Percentiles rank a stretch among this genome's conserved stretches.
Conservation (phyloP, 1,140 invertebrate species). For the Zophobas morio region DNA sequence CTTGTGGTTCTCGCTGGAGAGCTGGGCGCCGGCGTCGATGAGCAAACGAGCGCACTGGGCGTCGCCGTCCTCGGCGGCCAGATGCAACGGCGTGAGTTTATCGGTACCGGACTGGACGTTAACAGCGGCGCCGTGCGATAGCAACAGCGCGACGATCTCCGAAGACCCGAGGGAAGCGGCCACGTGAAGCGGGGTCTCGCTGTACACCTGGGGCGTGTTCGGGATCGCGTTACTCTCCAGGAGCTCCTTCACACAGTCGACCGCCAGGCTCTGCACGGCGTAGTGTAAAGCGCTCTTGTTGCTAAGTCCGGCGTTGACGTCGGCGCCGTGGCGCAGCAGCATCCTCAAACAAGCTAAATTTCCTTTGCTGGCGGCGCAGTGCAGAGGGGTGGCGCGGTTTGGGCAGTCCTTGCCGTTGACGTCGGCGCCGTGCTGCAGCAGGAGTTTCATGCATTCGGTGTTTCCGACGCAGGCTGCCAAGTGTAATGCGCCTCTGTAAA, state of each 20-base stretch:
- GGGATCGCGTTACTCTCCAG: conserved; percentile 80
- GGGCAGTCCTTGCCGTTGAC: conserved; percentile 78
- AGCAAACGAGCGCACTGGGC: conserved; percentile 79
- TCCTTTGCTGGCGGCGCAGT: conserved; percentile 81
- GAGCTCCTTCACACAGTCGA: conserved; percentile 78
- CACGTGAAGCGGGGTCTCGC: conserved; percentile 87
- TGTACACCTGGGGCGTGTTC: conserved; percentile 86
- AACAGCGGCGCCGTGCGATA: conserved; percentile 83
- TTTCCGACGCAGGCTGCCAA: conserved; percentile 81
- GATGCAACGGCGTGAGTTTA: conserved; percentile 82
- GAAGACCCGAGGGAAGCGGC: conserved; percentile 81
- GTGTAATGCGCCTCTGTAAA: conserved; percentile 80
- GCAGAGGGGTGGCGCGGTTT: conserved; percentile 80
- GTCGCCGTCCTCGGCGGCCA: conserved; percentile 87
- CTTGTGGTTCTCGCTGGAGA: conserved; percentile 77
- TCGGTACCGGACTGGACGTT: conserved; percentile 78
- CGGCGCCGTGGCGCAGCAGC: conserved; percentile 77
- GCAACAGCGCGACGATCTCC: conserved; percentile 77
- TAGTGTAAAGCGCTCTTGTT: conserved; percentile 78
- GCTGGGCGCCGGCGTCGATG: conserved; percentile 79
- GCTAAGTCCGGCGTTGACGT: conserved; percentile 81
- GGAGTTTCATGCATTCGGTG: conserved; percentile 74
- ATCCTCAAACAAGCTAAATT: conserved; percentile 73
- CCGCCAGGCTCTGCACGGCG: conserved; percentile 79
- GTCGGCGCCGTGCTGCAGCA: conserved; percentile 77